Base-by-base conservation (phyloP, 2,888 invertebrate genomes). In the Eristalis intricaria region DNA sequence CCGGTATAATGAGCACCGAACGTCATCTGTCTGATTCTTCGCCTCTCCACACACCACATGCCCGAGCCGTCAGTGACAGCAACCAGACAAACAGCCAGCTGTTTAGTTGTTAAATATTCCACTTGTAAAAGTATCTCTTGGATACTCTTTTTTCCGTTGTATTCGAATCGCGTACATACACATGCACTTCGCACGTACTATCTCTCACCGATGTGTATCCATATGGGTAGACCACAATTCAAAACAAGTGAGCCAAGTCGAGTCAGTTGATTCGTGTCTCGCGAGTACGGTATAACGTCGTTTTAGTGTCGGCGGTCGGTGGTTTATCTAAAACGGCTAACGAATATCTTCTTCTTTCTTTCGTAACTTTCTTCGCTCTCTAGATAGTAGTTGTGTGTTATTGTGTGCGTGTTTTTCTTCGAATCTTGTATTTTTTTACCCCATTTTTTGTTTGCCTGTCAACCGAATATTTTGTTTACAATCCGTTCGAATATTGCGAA, bases 181-280 rank as follows among this genome's bases (percentile, higher is more conserved):
- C 68, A 29, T 11, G 15, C 38, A 19, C 19, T 50, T 10, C 32
- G 32, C 5, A 50, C 50, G 50, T 50, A 63, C 64, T 79, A 69
- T 70, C 84, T 74, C 83, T 56, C 77, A 63, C 61, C 66, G 63
- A 43, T 58, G 86, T 82, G 76, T 58, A 60, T 26, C 84, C 78
- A 75, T 79, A 81, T 84, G 89, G 89, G 89, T 89, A 89, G 68
- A 82, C 89, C 89, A 77, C 89, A 89, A 87, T 83, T 85, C 76
- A 84, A 88, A 89, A 84, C 89, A 89, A 90, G 89, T 89, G 89
- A 88, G 89, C 89, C 87, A 83, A 89, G 88, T 89, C 89, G 13
- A 90, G 90, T 90, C 88, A 89, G 89, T 90, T 89, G 89, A 87
- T 89, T 89, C 88, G 90, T 89, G 90, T 88, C 89, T 85, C 61